phyloP scores from a whole-genome alignment of 2,888 invertebrate species.

The Rhimphoctona megacephalus region DNA sequence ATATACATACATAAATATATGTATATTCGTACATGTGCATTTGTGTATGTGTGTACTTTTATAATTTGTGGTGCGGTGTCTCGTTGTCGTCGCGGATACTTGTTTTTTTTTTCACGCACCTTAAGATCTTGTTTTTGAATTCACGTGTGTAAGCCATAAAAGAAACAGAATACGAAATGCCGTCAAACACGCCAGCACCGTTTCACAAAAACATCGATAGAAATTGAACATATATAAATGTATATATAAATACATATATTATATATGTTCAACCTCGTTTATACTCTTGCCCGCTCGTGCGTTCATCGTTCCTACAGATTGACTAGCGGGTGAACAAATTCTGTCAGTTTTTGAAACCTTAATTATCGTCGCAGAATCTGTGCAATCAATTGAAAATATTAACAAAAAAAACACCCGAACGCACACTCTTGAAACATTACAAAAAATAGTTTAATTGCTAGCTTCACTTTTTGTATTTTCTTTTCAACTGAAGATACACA shows the following conservation, averaged over 20 bases:
- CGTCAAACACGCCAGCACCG: conserved; percentile 62
- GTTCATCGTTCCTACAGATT: conserved; percentile 80
- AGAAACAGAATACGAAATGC: conserved; percentile 61
- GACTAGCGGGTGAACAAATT: conserved; percentile 77
- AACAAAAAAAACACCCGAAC: not conserved
- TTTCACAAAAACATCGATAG: conserved; percentile 58
- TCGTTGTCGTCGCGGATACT: conserved; percentile 60
- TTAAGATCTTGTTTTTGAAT: conserved; percentile 40
- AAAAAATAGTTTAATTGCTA: not conserved
- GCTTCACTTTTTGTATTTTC: not conserved
- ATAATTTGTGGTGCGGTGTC: conserved; percentile 50
- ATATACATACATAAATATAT: conserved; percentile 29
- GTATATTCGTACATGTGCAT: conserved; percentile 7
- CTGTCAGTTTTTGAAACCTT: not conserved
- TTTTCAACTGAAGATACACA: not conserved
- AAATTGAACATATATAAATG: conserved; percentile 16
- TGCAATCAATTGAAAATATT: not conserved
- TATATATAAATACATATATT: conserved; percentile 5
- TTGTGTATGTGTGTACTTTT: conserved; percentile 6
- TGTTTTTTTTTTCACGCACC: conserved; percentile 26
- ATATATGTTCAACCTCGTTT: conserved; percentile 56
- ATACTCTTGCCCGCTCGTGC: conserved; percentile 76
- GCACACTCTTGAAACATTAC: not conserved
- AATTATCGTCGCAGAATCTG: not conserved
- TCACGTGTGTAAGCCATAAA: conserved; percentile 49